A percentile compares a stretch with the other conserved stretches of the same genome.
These are phyloP conservation scores for Herpetotheres cachinnans DNA, from an alignment of 2,113 vertebrate species.

Conservation along the genomic window DNA sequence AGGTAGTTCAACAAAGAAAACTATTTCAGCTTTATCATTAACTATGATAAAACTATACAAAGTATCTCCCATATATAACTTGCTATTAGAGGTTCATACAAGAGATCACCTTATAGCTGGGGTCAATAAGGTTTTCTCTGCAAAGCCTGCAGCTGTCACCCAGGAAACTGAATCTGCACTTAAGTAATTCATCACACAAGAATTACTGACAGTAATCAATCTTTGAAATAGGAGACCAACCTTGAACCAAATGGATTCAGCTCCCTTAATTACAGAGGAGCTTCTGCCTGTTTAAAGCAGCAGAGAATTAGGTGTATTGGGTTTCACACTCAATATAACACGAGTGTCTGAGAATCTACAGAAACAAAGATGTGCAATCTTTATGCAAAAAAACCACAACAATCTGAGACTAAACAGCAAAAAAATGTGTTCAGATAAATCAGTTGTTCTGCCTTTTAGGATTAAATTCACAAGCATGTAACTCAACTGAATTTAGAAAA, in stretches of 20 bases:
- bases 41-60: background rate
- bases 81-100: background rate
- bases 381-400: background rate
- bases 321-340: background rate
- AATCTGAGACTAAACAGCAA: background rate
- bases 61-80: background rate
- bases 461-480: background rate
- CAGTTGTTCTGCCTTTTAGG: background rate
- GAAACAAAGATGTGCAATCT: background rate
- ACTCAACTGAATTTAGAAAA: background rate
- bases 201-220: background rate
- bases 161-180: constrained; percentile 28
- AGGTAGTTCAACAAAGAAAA: background rate
- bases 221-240: background rate
- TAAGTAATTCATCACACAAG: background rate
- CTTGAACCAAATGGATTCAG: background rate
- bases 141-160: constrained; percentile 9
- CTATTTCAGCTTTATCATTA: background rate
- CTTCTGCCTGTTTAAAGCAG: constrained; percentile 9
- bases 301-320: background rate
- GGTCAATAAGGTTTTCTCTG: background rate
- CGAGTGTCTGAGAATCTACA: background rate
- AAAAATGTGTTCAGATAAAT: background rate
- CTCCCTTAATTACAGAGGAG: background rate
- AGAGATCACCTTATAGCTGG: background rate